Evolutionary conservation across 2,797 vertebrate species (phyloP).

Genomic region (Picus viridis): DNA sequence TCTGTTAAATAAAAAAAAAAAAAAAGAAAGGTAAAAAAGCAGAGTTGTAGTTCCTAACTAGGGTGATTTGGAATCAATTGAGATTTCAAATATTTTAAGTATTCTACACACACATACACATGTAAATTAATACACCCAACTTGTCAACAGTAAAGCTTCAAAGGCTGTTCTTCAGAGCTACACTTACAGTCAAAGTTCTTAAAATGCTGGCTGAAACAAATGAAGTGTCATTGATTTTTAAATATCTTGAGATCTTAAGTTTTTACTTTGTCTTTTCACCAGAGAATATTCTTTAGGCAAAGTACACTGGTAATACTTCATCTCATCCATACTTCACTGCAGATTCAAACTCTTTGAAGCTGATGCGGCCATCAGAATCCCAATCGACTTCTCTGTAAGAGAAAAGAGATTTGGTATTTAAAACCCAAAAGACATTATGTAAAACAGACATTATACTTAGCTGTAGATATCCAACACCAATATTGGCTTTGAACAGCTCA

Average conservation of each 20-base stretch:
- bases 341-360: slow-evolving; percentile 86
- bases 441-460: slow-evolving; percentile 18
- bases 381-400: slow-evolving; percentile 79
- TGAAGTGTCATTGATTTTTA: slow-evolving; percentile 61
- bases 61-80: slow-evolving; percentile 16
- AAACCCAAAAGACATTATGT: slow-evolving; percentile 29
- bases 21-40: background rate
- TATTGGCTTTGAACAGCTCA: slow-evolving; percentile 22
- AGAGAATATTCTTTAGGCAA: slow-evolving; percentile 48
- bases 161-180: slow-evolving; percentile 37
- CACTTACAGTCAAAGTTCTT: slow-evolving; percentile 51
- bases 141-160: slow-evolving; percentile 66
- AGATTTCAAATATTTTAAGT: slow-evolving; percentile 60
- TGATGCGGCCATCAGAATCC: slow-evolving; percentile 81
- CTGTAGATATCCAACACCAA: background rate
- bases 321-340: slow-evolving; percentile 74
- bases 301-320: slow-evolving; percentile 56
- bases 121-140: slow-evolving; percentile 55
- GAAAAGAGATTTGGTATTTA: slow-evolving; percentile 39
- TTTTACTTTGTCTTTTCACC: slow-evolving; percentile 45
- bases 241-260: slow-evolving; percentile 50
- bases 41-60: background rate
- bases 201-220: slow-evolving; percentile 56
- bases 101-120: slow-evolving; percentile 54
- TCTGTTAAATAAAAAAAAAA: background rate